Evolutionary conservation across 2,888 invertebrate genomes (phyloP).

Genomic region (Agrilus biguttatus): DNA sequence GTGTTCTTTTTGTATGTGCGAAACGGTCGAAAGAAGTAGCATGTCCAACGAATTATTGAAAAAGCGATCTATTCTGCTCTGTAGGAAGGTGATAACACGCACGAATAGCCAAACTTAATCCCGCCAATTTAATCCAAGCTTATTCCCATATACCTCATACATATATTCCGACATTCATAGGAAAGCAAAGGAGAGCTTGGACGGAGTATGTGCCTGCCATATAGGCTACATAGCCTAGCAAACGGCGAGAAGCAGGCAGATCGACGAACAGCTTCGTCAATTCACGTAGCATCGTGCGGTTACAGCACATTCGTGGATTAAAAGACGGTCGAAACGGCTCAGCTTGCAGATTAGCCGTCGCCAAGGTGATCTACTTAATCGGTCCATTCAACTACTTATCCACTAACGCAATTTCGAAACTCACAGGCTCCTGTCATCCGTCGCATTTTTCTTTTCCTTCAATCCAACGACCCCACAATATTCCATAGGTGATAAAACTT

Average conservation of each 20-base stretch:
- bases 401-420: slow-evolving; percentile 5
- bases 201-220: too few relatives aligned
- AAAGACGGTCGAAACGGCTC: slow-evolving; percentile 34
- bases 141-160: too few relatives aligned
- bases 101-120: slow-evolving; percentile 31
- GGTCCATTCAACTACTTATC: slow-evolving; percentile 2
- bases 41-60: background rate
- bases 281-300: slow-evolving; percentile 35
- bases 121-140: slow-evolving; percentile 27
- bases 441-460: background rate
- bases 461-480: background rate
- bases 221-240: too few relatives aligned
- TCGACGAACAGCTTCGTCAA: too few relatives aligned
- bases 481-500: background rate
- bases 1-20: background rate
- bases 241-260: too few relatives aligned
- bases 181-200: too few relatives aligned
- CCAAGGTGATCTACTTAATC: slow-evolving; percentile 21
- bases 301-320: slow-evolving; percentile 52
- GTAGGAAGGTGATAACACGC: slow-evolving; percentile 31
- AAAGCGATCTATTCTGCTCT: slow-evolving; percentile 14
- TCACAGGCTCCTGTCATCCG: background rate
- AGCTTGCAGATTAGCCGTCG: slow-evolving; percentile 21
- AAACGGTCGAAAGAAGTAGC: background rate
- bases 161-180: too few relatives aligned